A percentile compares a stretch with the other conserved stretches of the same genome.
phyloP scores from a whole-genome alignment of 2,113 vertebrate species.

The Gadus chalcogrammus region DNA sequence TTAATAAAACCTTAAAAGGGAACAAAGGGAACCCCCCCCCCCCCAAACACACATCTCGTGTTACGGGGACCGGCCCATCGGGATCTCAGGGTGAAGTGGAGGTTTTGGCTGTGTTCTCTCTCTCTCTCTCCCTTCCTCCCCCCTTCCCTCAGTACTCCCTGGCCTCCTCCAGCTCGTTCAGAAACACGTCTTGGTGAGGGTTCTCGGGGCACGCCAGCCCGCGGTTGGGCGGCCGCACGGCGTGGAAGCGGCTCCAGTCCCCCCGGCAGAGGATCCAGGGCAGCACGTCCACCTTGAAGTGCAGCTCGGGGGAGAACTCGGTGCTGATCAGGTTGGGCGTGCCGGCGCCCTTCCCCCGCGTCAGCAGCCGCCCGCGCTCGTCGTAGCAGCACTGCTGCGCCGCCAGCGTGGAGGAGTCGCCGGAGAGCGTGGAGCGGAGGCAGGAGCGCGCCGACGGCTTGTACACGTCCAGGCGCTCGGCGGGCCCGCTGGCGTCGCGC shows the following conservation, averaged over 20 bases:
- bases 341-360: conserved; percentile 84
- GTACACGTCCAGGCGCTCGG: conserved; percentile 87
- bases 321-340: conserved; percentile 87
- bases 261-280: conserved; percentile 95
- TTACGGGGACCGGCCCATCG: conserved; percentile 38
- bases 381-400: conserved; percentile 92
- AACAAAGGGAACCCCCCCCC: too few species aligned
- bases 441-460: conserved; percentile 84
- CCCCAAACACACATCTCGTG: conserved; percentile 22
- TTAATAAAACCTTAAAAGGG: conserved; percentile 4
- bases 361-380: conserved; percentile 80
- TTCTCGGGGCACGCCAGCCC: conserved; percentile 80
- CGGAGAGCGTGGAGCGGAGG: conserved; percentile 82
- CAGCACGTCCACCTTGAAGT: conserved; percentile 89
- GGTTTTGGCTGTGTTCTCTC: conserved; percentile 57
- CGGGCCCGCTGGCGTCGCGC: conserved; percentile 83
- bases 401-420: conserved; percentile 79
- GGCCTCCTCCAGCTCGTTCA: conserved; percentile 88
- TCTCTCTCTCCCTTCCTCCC: conserved; percentile 91
- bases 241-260: conserved; percentile 90
- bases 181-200: conserved; percentile 81
- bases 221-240: conserved; percentile 84
- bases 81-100: conserved; percentile 39
- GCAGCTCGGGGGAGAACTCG: conserved; percentile 88
- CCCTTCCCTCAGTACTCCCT: conserved; percentile 88